Percentiles rank a stretch among this genome's conserved stretches.
Evolutionary conservation across 2,797 vertebrate genomes (phyloP).

Genomic region (Enteromius radiatus): DNA sequence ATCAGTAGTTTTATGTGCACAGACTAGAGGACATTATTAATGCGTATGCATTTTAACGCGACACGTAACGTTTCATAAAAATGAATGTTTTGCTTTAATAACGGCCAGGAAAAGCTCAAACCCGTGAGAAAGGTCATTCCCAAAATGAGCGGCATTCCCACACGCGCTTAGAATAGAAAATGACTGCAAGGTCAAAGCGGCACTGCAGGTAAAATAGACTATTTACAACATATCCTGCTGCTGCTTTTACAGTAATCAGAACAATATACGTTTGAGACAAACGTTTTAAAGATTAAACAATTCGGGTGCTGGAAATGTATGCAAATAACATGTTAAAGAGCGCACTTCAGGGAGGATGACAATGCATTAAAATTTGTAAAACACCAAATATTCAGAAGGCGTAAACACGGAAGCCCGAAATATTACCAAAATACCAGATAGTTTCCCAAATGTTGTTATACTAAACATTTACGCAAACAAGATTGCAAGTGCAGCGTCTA

Average conservation of each 20-base stretch:
- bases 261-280: neutral
- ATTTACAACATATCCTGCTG: neutral
- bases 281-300: no score
- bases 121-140: slow-evolving; percentile 21
- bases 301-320: neutral
- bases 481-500: neutral
- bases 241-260: neutral
- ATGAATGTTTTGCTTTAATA: neutral
- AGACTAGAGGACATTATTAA: neutral
- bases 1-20: neutral
- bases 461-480: slow-evolving; percentile 4
- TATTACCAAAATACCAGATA: neutral
- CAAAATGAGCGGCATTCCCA: slow-evolving; percentile 25
- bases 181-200: slow-evolving; percentile 39
- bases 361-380: neutral
- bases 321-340: neutral
- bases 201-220: neutral
- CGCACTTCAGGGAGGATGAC: slow-evolving; percentile 4
- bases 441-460: neutral
- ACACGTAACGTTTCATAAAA: neutral
- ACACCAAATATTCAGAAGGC: neutral
- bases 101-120: neutral
- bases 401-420: neutral
- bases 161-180: slow-evolving; percentile 35
- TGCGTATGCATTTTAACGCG: neutral